phyloP scores from a whole-genome alignment of 1,140 invertebrate species.

The Aphaenogaster ashmeadi region DNA sequence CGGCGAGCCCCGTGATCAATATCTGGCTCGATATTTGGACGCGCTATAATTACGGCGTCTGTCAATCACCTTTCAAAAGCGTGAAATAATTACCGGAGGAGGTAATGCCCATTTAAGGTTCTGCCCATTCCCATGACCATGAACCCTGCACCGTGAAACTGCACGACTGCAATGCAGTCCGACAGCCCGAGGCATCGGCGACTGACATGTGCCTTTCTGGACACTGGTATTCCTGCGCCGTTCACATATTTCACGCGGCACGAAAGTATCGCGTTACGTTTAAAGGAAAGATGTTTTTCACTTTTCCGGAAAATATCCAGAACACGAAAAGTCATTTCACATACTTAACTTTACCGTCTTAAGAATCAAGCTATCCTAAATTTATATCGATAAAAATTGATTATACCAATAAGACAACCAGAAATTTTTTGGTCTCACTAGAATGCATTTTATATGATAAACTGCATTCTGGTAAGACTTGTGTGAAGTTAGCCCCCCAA shows the following conservation, averaged over 20 bases:
- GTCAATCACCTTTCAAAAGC: conserved; percentile 8
- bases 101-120: no score
- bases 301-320: neutral
- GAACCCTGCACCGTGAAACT: conserved; percentile 16
- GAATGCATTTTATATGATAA: no score
- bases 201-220: neutral
- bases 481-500: no score
- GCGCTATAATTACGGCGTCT: neutral
- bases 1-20: neutral
- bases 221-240: neutral
- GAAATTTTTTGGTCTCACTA: no score
- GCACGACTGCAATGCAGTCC: neutral
- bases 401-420: no score
- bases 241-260: neutral
- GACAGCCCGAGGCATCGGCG: neutral
- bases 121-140: conserved; percentile 12
- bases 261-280: neutral
- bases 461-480: no score
- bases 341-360: neutral
- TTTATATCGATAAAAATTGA: no score
- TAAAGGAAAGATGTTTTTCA: neutral
- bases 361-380: neutral
- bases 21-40: neutral
- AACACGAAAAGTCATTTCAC: neutral
- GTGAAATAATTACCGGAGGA: conserved; percentile 19